Conservation (phyloP, 2,797 vertebrate genomes). For the Galaxias olidus region DNA sequence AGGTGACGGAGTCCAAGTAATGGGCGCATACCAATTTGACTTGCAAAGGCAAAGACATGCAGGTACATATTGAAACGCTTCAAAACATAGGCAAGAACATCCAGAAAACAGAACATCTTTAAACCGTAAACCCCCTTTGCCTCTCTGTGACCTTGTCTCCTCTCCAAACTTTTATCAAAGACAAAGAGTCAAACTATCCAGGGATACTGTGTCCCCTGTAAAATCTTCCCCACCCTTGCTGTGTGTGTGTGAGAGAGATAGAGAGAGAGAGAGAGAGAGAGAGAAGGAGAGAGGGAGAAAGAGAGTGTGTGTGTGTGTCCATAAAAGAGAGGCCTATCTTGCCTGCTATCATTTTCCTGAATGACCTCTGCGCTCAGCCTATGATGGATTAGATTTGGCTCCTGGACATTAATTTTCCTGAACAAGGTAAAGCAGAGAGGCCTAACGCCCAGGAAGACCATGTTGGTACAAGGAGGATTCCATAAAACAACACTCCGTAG, state of each 20-base stretch:
- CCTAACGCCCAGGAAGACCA: slow-evolving; percentile 71
- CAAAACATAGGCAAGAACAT: too few species aligned
- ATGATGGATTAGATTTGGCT: slow-evolving; percentile 82
- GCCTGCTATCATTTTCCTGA: slow-evolving; percentile 81
- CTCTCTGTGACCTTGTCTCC: slow-evolving; percentile 32
- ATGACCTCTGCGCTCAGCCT: slow-evolving; percentile 84
- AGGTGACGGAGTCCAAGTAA: slow-evolving; percentile 14
- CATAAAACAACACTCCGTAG: slow-evolving; percentile 74
- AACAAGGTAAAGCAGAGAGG: slow-evolving; percentile 72
- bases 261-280: slow-evolving; percentile 4
- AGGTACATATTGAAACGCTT: too few species aligned
- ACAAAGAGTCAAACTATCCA: slow-evolving; percentile 63
- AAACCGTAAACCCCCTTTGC: slow-evolving; percentile 24
- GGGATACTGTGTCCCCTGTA: slow-evolving; percentile 57
- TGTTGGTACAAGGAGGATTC: slow-evolving; percentile 79
- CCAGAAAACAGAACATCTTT: neutral
- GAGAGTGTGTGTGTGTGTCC: slow-evolving; percentile 16
- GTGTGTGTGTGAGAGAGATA: slow-evolving; percentile 33
- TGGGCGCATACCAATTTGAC: slow-evolving; percentile 9
- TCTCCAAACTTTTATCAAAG: slow-evolving; percentile 67
- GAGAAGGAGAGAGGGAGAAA: too few species aligned
- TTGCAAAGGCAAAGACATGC: too few species aligned
- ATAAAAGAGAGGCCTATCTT: slow-evolving; percentile 74
- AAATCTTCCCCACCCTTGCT: neutral
- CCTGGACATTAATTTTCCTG: slow-evolving; percentile 84